These are phyloP conservation scores for Panthera leo DNA, from an alignment of 2,113 vertebrate genomes.

Conservation along the genomic window DNA sequence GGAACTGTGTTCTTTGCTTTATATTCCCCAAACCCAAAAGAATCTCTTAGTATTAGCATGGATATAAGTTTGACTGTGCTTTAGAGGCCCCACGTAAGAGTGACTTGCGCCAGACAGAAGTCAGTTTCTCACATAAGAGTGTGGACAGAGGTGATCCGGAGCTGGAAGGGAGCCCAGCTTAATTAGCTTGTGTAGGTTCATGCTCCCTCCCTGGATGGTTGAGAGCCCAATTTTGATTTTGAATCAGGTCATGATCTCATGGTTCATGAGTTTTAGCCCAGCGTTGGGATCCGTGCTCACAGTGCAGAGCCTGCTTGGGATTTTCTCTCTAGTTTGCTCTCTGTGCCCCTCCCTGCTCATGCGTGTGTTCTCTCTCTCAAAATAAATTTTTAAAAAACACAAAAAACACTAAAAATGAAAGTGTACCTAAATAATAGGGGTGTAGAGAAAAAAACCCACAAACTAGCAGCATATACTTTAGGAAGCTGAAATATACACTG, in stretches of 20 bases:
- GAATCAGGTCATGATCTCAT: too few relatives aligned
- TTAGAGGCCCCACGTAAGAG: neutral
- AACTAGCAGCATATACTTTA: neutral
- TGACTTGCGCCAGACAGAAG: neutral
- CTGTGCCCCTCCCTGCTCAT: too few relatives aligned
- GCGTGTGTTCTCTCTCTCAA: too few relatives aligned
- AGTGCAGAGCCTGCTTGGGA: too few relatives aligned
- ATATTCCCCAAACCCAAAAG: neutral
- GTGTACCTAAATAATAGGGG: neutral
- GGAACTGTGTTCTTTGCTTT: neutral
- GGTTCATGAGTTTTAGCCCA: too few relatives aligned
- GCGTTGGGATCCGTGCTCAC: too few relatives aligned
- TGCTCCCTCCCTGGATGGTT: neutral
- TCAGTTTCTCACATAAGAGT: neutral
- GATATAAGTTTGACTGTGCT: neutral
- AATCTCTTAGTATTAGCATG: neutral
- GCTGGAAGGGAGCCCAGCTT: neutral
- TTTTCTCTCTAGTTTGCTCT: too few relatives aligned
- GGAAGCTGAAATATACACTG: neutral
- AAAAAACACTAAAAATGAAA: neutral
- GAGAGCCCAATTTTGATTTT: too few relatives aligned
- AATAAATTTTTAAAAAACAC: too few relatives aligned
- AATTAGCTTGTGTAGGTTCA: neutral
- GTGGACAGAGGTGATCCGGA: neutral
- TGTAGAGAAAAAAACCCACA: neutral